A percentile compares a stretch with the other conserved stretches of the same genome.
phyloP scores from a whole-genome alignment of 2,888 invertebrate genomes.

The Masnerella sp. region DNA sequence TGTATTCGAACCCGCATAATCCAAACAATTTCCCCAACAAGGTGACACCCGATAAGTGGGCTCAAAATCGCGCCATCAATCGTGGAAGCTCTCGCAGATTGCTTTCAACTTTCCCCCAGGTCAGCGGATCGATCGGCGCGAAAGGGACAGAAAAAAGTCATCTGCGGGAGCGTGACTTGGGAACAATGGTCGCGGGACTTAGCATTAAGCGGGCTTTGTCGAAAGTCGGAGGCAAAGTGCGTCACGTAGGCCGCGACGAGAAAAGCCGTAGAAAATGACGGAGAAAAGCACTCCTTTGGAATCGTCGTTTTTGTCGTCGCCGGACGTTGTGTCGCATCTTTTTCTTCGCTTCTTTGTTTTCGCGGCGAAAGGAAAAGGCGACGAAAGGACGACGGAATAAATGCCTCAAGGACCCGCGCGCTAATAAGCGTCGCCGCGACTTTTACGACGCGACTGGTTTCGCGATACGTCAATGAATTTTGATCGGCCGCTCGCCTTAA shows the following conservation, averaged over 20 bases:
- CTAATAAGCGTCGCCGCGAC: slow-evolving; percentile 22
- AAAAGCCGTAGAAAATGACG: slow-evolving; percentile 58
- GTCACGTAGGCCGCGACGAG: slow-evolving; percentile 60
- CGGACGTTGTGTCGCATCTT: slow-evolving; percentile 9
- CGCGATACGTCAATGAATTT: slow-evolving; percentile 26
- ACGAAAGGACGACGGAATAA: slow-evolving; percentile 32
- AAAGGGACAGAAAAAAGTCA: slow-evolving; percentile 9
- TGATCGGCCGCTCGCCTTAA: slow-evolving; percentile 22
- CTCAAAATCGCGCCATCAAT: neutral
- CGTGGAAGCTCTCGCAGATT: neutral
- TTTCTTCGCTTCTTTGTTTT: slow-evolving; percentile 23
- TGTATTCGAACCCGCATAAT: neutral
- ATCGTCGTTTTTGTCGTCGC: slow-evolving; percentile 4
- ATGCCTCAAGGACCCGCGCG: slow-evolving; percentile 28
- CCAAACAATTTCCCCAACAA: neutral
- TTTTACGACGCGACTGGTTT: slow-evolving; percentile 19
- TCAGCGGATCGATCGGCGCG: neutral
- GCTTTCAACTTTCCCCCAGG: neutral
- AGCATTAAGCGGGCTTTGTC: slow-evolving; percentile 28
- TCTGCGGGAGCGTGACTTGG: slow-evolving; percentile 22
- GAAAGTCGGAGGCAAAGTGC: slow-evolving; percentile 32
- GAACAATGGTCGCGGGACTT: slow-evolving; percentile 23
- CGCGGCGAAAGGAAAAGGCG: slow-evolving; percentile 17
- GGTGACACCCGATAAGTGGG: slow-evolving; percentile 11
- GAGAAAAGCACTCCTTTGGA: slow-evolving; percentile 59